Evolutionary conservation across 2,113 vertebrate genomes (phyloP).

Genomic region (Pao palembangensis): DNA sequence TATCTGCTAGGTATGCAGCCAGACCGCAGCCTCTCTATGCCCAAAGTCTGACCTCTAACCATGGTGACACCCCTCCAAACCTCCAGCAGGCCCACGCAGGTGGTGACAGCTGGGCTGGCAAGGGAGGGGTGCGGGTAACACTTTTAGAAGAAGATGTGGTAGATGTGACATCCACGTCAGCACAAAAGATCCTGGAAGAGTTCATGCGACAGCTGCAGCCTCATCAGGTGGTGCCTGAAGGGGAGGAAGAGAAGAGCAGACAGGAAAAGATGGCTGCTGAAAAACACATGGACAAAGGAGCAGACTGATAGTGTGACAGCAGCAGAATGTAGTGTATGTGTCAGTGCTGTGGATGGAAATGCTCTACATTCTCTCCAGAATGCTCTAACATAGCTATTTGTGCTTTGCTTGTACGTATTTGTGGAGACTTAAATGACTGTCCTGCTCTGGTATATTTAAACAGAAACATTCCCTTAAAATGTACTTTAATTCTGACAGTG

Average conservation of each 20-base stretch:
- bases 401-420: not conserved
- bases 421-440: no score
- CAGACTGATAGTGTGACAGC: conserved; percentile 28
- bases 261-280: conserved; percentile 26
- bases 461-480: no score
- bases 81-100: conserved; percentile 16
- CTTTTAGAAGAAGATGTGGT: conserved; percentile 31
- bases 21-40: conserved; percentile 38
- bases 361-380: not conserved
- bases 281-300: conserved; percentile 16
- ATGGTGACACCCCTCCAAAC: conserved; percentile 18
- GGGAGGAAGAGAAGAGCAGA: conserved; percentile 28
- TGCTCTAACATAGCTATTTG: not conserved
- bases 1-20: conserved; percentile 42
- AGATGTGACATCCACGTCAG: conserved; percentile 52
- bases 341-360: conserved; percentile 1
- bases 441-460: no score
- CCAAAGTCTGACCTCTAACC: conserved; percentile 15
- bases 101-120: conserved; percentile 29
- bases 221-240: conserved; percentile 30
- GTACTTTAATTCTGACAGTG: no score
- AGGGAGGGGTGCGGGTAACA: conserved; percentile 13
- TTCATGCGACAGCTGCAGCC: conserved; percentile 65
- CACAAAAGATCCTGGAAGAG: conserved; percentile 71
- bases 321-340: conserved; percentile 2